Conservation (phyloP, 2,113 vertebrate genomes). For the Hystrix brachyura region DNA sequence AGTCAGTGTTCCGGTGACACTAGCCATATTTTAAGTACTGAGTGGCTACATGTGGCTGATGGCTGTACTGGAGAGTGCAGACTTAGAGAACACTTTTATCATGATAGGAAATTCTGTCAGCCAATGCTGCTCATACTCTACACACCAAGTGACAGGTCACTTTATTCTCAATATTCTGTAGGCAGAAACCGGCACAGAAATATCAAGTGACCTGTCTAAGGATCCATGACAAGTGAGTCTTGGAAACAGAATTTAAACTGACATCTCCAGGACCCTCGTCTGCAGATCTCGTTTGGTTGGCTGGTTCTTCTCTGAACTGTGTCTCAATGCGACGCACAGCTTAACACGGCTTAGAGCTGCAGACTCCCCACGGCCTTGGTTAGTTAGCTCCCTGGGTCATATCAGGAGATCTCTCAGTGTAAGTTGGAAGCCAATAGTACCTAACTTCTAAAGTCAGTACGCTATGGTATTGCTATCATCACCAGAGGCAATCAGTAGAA, state of each 20-base stretch:
- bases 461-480: neutral
- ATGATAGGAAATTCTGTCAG: neutral
- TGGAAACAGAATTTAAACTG: neutral
- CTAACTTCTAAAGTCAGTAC: slow-evolving; percentile 29
- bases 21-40: neutral
- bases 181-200: neutral
- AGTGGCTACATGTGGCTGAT: neutral
- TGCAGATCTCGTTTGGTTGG: neutral
- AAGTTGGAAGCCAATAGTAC: neutral
- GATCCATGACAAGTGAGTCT: neutral
- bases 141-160: neutral
- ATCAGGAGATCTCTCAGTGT: neutral
- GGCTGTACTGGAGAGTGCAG: neutral
- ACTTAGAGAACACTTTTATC: neutral
- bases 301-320: neutral
- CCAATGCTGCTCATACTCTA: neutral
- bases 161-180: neutral
- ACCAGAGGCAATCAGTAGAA: neutral
- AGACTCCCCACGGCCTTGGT: neutral
- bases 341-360: neutral
- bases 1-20: neutral
- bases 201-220: neutral
- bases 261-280: neutral
- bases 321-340: neutral
- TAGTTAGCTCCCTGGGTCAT: neutral